Evolutionary conservation across 2,888 invertebrate species (phyloP), one percentile per base, ranked within the genome.

Genomic region (Anorthoa munda): DNA sequence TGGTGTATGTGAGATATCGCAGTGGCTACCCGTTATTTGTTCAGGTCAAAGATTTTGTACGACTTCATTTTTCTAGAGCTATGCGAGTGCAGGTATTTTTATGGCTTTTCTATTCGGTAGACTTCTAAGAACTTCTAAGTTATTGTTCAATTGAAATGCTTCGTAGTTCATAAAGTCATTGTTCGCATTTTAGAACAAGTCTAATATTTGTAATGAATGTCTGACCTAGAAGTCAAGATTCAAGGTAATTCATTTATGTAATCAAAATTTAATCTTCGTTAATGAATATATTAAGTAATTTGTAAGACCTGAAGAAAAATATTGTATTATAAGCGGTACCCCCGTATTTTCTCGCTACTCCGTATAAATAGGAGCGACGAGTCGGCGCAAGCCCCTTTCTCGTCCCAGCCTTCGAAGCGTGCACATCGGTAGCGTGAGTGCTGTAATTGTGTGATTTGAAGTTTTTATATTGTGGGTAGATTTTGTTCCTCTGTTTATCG

Each of bases 1-100:
- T 11, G 21, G 63, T 50, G 21, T 69, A 59, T 53, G 46, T 71
- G 55, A 60, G 51, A 71, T 58, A 79, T 77, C 23, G n/a, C 12
- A 31, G 31, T 65, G 60, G 56, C 55, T 63, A 59, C 59, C 23
- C 17, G 18, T 69, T 66, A 66, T 81, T 65, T 75, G 55, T 67
- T 64, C 50, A 39, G 63, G 53, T 59, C 15, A 23, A 63, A 79
- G 45, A 76, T 50, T 69, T 59, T 53, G 17, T 31, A 26, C 55
- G 70, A 70, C 53, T 76, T 50, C 45, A 65, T 53, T 81, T 56
- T 51, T 23, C 48, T 39, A 21, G 58, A 77, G 51, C n/a, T 66
- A 58, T 56, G 15, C 21, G 11, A 26, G 39, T 21, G 26, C 56
- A 39, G 46, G 51, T 66, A 75, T 72, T 79, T 70, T 76, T 64